A percentile compares a stretch with the other conserved stretches of the same genome.
Conservation (phyloP, 1,140 invertebrate genomes). For the Thaumatotibia leucotreta region DNA sequence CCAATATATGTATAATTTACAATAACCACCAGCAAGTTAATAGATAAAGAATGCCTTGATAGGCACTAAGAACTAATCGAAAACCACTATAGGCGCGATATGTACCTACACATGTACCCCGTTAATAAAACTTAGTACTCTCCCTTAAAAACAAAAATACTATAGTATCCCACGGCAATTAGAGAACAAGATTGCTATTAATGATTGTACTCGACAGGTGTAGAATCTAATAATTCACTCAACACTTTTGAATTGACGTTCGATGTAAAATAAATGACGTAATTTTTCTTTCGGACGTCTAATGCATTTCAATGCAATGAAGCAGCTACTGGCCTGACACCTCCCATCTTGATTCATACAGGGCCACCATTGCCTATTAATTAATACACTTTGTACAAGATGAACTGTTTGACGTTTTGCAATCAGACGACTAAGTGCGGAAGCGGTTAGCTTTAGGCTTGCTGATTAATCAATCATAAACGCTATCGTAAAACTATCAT, state of each 20-base stretch:
- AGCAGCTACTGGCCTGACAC: background rate
- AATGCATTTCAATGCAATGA: slow-evolving; percentile 1
- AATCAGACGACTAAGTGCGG: slow-evolving; percentile 42
- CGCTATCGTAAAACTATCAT: slow-evolving; percentile 42
- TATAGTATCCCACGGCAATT: too few species aligned
- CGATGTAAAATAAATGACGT: slow-evolving; percentile 5
- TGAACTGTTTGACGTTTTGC: slow-evolving; percentile 29
- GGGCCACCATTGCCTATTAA: background rate
- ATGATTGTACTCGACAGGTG: background rate
- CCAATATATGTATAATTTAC: too few species aligned
- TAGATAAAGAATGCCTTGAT: too few species aligned
- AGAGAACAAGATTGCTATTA: background rate
- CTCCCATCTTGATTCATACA: background rate
- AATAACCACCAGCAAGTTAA: too few species aligned
- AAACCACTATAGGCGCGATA: too few species aligned
- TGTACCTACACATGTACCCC: too few species aligned
- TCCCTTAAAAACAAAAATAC: too few species aligned
- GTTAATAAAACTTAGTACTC: too few species aligned
- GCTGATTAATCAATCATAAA: slow-evolving; percentile 51
- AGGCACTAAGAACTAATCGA: too few species aligned
- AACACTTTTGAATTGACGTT: background rate
- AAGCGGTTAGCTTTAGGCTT: slow-evolving; percentile 38
- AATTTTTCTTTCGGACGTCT: background rate
- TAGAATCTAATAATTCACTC: background rate
- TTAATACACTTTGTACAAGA: slow-evolving; percentile 14